Base-by-base conservation (phyloP, 2,797 vertebrate species). In the Falco concolor region DNA sequence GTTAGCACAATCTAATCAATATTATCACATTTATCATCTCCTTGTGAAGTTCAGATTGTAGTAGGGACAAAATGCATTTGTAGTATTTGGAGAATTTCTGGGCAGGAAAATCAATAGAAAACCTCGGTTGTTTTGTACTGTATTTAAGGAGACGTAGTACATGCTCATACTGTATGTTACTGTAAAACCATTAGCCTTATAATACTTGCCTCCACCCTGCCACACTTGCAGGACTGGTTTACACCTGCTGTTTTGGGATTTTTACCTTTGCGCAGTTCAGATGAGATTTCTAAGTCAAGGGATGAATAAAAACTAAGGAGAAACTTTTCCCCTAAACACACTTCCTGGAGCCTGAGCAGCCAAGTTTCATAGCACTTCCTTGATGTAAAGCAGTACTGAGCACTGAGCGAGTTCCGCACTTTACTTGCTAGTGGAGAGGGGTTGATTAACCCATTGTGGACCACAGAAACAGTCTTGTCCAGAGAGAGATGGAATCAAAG, bases 1-100 rank as follows among this genome's bases (percentile, higher is more conserved):
- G 84, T 94, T 89, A 95, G 88, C 79, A 79, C 84, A 92, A 69
- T 94, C 57, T 95, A 96, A 96, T 97, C 95, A 93, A 96, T 97
- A 96, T 90, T 89, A 86, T 69, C 81, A 96, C 77, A 85, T 96
- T 94, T 96, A 96, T 97, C 82, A 96, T 96, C 77, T 93, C 80
- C 50, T 96, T 93, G 72, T 95, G 96, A 97, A 89, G 60, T 87
- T 93, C 57, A 74, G 77, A 73, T 79, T 97, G 32, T 91, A 89
- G 67, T 57, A 56, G 54, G 70, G 8, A 93, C 30, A 81, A 94
- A 95, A 94, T 75, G n/a, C 50, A 67, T 96, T 97, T 95, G 60
- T 84, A 80, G 86, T 90, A 92, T 96, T 96, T 94, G 73, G 38
- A 91, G 69, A 94, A 75, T 19, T 77, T 88, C 14, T 84, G 59